Percentiles rank a stretch among this genome's conserved stretches.
These are phyloP conservation scores for Ephydatia muelleri DNA, from an alignment of 37 sponge, comb jelly and placozoan genomes.

Conservation along the genomic window DNA sequence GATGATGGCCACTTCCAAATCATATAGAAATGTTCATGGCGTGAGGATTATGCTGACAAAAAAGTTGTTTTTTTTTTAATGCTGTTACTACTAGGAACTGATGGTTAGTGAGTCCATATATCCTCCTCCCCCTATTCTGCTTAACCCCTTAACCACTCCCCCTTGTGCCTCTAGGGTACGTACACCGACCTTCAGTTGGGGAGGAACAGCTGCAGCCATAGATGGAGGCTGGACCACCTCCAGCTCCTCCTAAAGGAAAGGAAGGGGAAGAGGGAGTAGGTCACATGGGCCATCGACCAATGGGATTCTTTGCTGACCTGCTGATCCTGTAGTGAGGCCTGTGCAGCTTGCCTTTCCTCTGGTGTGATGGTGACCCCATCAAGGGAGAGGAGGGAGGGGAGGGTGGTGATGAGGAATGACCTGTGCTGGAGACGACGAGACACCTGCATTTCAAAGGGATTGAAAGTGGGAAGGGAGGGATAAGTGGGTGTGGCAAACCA, in stretches of 20 bases:
- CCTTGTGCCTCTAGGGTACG: too few species aligned
- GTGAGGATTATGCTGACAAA: too few species aligned
- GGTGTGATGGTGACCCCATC: slow-evolving; percentile 69
- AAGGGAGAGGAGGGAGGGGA: slow-evolving; percentile 57
- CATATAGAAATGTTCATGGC: too few species aligned
- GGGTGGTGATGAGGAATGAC: slow-evolving; percentile 40
- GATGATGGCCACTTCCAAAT: too few species aligned
- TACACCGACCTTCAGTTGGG: background rate
- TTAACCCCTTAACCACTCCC: too few species aligned
- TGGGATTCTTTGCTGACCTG: background rate
- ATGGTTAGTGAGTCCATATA: too few species aligned
- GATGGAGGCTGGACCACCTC: background rate
- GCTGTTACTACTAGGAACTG: too few species aligned
- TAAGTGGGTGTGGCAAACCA: background rate
- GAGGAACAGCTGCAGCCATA: slow-evolving; percentile 1
- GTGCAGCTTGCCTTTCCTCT: slow-evolving; percentile 49
- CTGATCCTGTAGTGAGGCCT: background rate
- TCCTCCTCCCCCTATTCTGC: background rate
- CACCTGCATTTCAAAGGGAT: slow-evolving; percentile 20
- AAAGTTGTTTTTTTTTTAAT: too few species aligned
- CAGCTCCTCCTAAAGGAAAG: background rate
- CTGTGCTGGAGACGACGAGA: slow-evolving; percentile 76
- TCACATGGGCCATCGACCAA: background rate
- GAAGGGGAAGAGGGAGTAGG: background rate
- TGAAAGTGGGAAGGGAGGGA: background rate